Evolutionary conservation across 2,113 vertebrate species (phyloP).

Genomic region (Osmerus mordax): DNA sequence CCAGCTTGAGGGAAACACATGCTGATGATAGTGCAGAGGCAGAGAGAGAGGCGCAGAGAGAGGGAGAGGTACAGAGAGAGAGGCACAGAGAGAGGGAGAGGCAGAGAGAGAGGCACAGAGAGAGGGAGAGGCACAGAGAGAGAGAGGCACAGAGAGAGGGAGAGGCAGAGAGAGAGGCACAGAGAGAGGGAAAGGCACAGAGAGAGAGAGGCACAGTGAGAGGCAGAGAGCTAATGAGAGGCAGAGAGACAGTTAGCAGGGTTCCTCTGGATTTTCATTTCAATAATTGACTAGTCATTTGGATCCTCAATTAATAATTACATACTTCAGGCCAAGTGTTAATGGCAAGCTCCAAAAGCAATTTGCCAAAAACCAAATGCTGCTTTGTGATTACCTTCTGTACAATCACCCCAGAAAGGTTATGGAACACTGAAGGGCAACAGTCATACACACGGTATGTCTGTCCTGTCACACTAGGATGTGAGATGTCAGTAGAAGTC

Average conservation of each 20-base stretch:
- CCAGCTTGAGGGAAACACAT: background rate
- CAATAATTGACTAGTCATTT: constrained; percentile 10
- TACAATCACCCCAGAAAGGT: no score
- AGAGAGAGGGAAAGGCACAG: background rate
- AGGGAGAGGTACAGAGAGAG: no score
- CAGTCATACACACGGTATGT: no score
- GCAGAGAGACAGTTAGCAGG: background rate
- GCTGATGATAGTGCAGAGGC: background rate
- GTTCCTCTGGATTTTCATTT: constrained; percentile 19
- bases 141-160: background rate
- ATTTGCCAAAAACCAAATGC: background rate
- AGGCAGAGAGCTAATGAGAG: background rate
- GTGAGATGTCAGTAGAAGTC: no score
- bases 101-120: background rate
- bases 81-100: background rate
- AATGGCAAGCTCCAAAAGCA: constrained; percentile 11
- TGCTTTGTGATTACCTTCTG: no score
- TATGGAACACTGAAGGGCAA: no score
- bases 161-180: background rate
- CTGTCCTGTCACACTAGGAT: no score
- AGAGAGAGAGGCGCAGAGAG: background rate
- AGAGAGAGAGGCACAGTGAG: background rate
- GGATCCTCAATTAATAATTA: constrained; percentile 19
- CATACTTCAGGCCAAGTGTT: constrained; percentile 24
- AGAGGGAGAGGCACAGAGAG: background rate